A percentile compares a stretch with the other conserved stretches of the same genome.
These are phyloP conservation scores for Lymantria dispar DNA, from an alignment of 2,888 invertebrate species.

Conservation along the genomic window DNA sequence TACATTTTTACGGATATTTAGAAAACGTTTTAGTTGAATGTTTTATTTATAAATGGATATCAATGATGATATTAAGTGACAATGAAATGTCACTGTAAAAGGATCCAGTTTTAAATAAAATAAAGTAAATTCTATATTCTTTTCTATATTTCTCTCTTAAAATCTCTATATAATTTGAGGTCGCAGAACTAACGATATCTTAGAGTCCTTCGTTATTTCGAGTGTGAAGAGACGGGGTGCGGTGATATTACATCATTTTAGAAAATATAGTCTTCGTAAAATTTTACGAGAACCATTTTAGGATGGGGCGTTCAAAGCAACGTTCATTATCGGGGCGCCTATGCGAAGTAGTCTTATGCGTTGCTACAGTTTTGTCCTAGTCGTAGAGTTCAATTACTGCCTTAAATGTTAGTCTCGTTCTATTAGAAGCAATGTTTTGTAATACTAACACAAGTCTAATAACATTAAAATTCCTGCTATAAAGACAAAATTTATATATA, in stretches of 20 bases:
- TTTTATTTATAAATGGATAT: not conserved
- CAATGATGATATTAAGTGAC: not conserved
- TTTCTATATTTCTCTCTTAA: conserved; percentile 5
- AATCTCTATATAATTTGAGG: conserved; percentile 27
- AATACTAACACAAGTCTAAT: too few species aligned
- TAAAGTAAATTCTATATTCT: not conserved
- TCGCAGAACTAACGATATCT: conserved; percentile 39
- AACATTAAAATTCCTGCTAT: too few species aligned
- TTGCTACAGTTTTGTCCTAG: conserved; percentile 43
- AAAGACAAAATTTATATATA: too few species aligned
- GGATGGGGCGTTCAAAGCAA: conserved; percentile 44
- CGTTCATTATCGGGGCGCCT: conserved; percentile 59
- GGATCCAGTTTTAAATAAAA: not conserved
- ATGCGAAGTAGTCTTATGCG: conserved; percentile 40
- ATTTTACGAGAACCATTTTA: conserved; percentile 66
- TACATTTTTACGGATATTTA: not conserved
- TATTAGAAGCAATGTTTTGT: conserved; percentile 33
- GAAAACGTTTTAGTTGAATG: not conserved
- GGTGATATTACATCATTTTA: conserved; percentile 62
- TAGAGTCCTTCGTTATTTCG: conserved; percentile 47
- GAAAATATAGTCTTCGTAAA: conserved; percentile 69
- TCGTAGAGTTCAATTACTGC: conserved; percentile 64
- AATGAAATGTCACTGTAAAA: not conserved
- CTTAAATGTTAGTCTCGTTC: conserved; percentile 51
- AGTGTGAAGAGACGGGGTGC: conserved; percentile 40